Evolutionary conservation across 2,113 vertebrate genomes (phyloP).

Genomic region (Barnardius zonarius): DNA sequence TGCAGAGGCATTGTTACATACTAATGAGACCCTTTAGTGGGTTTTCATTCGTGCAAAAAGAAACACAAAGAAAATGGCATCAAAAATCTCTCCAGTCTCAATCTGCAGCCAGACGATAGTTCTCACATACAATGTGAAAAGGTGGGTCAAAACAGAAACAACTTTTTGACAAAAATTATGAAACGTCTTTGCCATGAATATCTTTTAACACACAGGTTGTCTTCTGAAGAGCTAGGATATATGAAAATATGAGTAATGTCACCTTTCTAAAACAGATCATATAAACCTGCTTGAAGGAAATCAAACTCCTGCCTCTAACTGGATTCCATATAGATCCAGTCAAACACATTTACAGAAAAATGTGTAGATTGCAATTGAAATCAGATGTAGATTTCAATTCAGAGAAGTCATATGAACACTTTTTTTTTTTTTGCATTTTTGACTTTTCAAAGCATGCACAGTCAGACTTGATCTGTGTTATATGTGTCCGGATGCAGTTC

Average conservation of each 20-base stretch:
- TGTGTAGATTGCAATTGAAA: neutral
- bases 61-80: neutral
- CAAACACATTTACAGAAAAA: neutral
- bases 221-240: neutral
- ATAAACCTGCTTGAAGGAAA: neutral
- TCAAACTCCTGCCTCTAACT: neutral
- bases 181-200: neutral
- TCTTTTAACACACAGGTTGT: neutral
- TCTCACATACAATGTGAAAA: neutral
- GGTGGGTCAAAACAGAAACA: neutral
- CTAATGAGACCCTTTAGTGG: neutral
- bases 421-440: neutral
- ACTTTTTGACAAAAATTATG: neutral
- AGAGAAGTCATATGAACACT: neutral
- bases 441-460: neutral
- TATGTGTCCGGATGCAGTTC: neutral
- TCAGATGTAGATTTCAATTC: neutral
- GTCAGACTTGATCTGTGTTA: neutral
- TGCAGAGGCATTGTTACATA: neutral
- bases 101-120: neutral
- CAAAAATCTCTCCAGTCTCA: neutral
- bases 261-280: neutral
- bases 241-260: neutral
- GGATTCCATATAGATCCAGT: neutral
- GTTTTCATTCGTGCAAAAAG: neutral